Conservation (phyloP, 2,113 vertebrate genomes). For the Callopanchax toddi region DNA sequence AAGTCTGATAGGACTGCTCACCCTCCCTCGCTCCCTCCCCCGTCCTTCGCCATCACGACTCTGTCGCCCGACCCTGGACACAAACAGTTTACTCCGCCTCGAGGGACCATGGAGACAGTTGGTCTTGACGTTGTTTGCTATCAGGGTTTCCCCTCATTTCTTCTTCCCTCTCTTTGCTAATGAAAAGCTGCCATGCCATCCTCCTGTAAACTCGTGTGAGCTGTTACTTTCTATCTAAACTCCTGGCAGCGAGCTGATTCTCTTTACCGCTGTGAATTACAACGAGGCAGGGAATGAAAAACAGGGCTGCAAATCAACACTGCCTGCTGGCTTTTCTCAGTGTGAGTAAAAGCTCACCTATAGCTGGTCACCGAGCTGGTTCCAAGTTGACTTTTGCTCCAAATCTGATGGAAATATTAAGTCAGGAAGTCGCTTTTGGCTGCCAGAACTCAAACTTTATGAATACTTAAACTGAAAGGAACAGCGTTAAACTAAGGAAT, state of each 20-base stretch:
- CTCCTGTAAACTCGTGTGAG: constrained; percentile 11
- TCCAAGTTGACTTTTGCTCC: constrained; percentile 24
- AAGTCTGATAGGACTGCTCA: constrained; percentile 49
- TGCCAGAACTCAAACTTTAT: no score
- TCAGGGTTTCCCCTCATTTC: constrained; percentile 48
- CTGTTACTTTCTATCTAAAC: constrained; percentile 23
- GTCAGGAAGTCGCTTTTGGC: no score
- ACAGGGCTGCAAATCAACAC: constrained; percentile 36
- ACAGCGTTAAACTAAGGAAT: no score
- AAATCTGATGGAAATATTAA: no score
- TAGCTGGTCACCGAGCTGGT: constrained; percentile 22
- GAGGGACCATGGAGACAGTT: constrained; percentile 65
- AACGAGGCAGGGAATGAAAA: constrained; percentile 40
- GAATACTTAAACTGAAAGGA: no score
- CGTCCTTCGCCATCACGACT: constrained; percentile 47
- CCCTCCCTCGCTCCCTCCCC: no score
- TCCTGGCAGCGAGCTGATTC: constrained; percentile 19
- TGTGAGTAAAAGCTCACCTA: constrained; percentile 21
- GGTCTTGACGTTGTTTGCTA: constrained; percentile 60
- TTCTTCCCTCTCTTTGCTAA: constrained; percentile 13
- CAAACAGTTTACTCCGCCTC: constrained; percentile 70
- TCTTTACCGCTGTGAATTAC: constrained; percentile 33
- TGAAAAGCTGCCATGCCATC: constrained; percentile 24
- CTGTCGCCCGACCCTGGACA: constrained; percentile 59
- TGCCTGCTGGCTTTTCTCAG: constrained; percentile 10